Conservation (phyloP, 2,888 invertebrate species). For the Pristionchus exspectatus region DNA sequence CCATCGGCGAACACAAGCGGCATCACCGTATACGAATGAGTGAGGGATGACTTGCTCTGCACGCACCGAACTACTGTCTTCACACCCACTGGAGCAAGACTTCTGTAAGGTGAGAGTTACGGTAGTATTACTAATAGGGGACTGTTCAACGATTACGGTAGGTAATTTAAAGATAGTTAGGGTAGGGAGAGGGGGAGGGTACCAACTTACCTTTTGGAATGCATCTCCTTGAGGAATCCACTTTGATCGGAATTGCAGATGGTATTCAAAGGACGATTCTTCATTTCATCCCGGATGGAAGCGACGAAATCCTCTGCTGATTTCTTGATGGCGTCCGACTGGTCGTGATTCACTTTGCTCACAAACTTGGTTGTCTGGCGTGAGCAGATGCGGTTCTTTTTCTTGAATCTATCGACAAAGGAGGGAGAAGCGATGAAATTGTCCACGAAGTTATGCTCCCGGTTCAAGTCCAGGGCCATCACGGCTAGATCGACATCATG, state of each 20-base stretch:
- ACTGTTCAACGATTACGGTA: not conserved
- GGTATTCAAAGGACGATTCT: too few species aligned
- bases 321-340: not conserved
- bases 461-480: not conserved
- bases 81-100: not conserved
- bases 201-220: not conserved
- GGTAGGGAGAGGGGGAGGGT: not conserved
- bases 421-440: not conserved
- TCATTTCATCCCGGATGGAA: not conserved
- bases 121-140: not conserved
- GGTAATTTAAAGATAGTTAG: too few species aligned
- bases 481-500: not conserved
- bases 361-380: constrained; percentile 13
- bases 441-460: not conserved
- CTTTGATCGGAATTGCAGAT: constrained; percentile 20
- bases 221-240: constrained; percentile 33
- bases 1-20: constrained; percentile 57
- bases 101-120: not conserved
- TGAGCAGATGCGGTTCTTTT: not conserved
- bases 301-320: not conserved
- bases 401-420: not conserved
- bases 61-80: not conserved
- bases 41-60: not conserved
- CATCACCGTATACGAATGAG: constrained; percentile 56
- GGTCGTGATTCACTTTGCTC: not conserved